phyloP scores from a whole-genome alignment of 2,797 vertebrate genomes.

The Octomys mimax region DNA sequence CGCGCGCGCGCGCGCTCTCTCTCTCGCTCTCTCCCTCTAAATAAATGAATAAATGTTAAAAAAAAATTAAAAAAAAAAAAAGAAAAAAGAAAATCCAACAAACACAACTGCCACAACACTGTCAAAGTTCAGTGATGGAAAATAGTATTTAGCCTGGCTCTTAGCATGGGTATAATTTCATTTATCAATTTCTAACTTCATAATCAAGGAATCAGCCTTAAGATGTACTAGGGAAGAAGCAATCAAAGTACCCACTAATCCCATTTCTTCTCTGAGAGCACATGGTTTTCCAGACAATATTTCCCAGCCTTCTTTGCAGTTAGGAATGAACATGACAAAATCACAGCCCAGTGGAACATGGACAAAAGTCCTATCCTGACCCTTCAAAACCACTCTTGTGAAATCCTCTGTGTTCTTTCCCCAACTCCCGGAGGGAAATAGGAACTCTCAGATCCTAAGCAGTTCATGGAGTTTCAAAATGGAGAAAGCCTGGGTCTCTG shows the following conservation, averaged over 20 bases:
- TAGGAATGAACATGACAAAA: neutral
- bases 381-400: neutral
- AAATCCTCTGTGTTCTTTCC: neutral
- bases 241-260: neutral
- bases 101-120: neutral
- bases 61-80: too few species aligned
- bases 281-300: neutral
- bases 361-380: neutral
- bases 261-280: neutral
- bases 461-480: neutral
- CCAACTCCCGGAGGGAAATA: neutral
- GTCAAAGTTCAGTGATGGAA: neutral
- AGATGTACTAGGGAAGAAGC: neutral
- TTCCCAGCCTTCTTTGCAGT: neutral
- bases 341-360: neutral
- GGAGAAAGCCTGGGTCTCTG: neutral
- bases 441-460: neutral
- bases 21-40: too few species aligned
- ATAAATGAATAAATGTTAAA: too few species aligned
- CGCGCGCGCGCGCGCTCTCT: too few species aligned
- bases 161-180: neutral
- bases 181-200: slow-evolving; percentile 28
- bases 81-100: too few species aligned
- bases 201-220: neutral
- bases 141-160: neutral